Conservation (phyloP, 2,888 invertebrate species). For the Sympetrum striolatum region DNA sequence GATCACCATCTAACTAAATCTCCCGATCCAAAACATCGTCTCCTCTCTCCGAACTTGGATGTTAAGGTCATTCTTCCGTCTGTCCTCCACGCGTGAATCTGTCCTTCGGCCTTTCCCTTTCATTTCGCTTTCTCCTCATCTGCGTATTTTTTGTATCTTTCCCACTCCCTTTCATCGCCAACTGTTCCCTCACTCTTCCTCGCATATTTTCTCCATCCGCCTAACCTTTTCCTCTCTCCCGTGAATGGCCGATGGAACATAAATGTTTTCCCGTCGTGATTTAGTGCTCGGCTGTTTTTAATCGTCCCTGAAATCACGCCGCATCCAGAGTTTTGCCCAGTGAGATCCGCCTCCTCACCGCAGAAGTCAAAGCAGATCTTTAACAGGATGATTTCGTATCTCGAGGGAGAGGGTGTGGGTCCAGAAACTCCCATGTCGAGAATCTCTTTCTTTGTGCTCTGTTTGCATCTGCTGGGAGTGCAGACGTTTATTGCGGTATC, state of each 20-base stretch:
- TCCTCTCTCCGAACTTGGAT: too few species aligned
- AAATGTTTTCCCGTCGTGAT: neutral
- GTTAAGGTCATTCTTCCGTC: too few species aligned
- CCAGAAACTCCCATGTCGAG: neutral
- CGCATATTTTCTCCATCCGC: neutral
- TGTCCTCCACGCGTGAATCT: neutral
- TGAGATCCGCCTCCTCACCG: neutral
- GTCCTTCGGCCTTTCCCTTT: neutral
- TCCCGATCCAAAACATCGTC: too few species aligned
- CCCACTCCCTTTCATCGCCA: neutral
- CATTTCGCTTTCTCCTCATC: neutral
- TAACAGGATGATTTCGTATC: neutral
- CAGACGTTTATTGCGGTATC: too few species aligned
- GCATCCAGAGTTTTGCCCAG: neutral
- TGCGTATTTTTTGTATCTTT: neutral
- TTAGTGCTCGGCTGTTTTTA: neutral
- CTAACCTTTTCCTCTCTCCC: neutral
- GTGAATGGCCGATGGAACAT: slow-evolving; percentile 6
- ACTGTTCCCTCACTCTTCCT: neutral
- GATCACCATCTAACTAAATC: too few species aligned
- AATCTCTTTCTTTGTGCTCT: too few species aligned
- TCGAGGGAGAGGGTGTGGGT: neutral
- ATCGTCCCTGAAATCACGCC: neutral
- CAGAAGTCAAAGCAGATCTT: neutral
- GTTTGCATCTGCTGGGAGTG: too few species aligned